These are phyloP conservation scores for Grallaria varia DNA, from an alignment of 2,113 vertebrate species.

Conservation along the genomic window DNA sequence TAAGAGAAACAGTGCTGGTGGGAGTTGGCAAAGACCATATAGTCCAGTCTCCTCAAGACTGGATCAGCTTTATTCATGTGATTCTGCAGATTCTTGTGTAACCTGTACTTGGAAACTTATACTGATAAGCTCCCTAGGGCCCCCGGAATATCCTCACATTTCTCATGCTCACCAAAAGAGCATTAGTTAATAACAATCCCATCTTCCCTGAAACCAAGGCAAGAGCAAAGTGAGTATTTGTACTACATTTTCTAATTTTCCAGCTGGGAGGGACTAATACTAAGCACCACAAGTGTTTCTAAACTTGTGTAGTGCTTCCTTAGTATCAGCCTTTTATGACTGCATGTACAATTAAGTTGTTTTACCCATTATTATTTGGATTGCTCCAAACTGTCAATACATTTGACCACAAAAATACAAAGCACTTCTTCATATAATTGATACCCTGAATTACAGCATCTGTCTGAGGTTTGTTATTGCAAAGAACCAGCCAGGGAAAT, in stretches of 20 bases:
- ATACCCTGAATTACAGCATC: conserved; percentile 20
- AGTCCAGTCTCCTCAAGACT: not conserved
- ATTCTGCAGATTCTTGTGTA: not conserved
- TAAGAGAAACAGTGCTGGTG: not conserved
- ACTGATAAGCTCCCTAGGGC: not conserved
- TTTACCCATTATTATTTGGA: not conserved
- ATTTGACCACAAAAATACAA: conserved; percentile 38
- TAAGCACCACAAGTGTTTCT: not conserved
- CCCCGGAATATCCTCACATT: not conserved
- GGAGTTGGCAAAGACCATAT: not conserved
- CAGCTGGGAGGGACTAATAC: not conserved
- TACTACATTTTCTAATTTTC: not conserved
- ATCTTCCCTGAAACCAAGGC: not conserved
- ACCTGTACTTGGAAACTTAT: not conserved
- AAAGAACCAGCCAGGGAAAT: conserved; percentile 28
- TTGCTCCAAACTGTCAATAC: conserved; percentile 21
- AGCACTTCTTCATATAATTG: conserved; percentile 13
- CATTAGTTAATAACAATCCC: not conserved
- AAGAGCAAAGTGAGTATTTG: not conserved
- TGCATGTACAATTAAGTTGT: not conserved
- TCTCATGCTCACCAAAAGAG: not conserved
- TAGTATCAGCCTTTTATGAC: not conserved
- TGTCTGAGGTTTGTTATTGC: not conserved
- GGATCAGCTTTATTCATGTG: not conserved
- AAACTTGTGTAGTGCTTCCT: not conserved